phyloP scores from a whole-genome alignment of 92 coral and sea anemone genomes.

The Isaurus tuberculatus region DNA sequence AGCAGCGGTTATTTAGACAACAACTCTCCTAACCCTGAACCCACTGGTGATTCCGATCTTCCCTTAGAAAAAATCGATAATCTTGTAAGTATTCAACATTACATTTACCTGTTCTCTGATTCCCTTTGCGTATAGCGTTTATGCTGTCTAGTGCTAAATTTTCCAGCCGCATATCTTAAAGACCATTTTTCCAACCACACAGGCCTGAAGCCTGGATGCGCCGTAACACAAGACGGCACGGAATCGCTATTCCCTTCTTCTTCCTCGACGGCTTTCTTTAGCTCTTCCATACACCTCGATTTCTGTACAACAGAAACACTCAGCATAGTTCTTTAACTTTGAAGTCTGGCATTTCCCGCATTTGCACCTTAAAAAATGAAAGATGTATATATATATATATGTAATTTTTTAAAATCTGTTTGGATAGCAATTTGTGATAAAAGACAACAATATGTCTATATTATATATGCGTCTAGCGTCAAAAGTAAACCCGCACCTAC shows the following conservation, averaged over 20 bases:
- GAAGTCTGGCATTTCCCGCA: slow-evolving; percentile 6
- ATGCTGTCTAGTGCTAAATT: background rate
- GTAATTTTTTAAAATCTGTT: too few relatives aligned
- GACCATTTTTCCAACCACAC: slow-evolving; percentile 3
- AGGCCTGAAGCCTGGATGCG: slow-evolving; percentile 23
- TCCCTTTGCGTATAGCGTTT: slow-evolving; percentile 11
- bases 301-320: slow-evolving; percentile 26
- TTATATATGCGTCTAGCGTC: background rate
- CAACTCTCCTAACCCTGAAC: background rate
- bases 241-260: background rate
- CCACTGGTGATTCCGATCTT: background rate
- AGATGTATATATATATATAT: background rate
- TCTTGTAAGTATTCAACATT: background rate
- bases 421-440: background rate
- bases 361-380: slow-evolving; percentile 15
- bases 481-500: background rate
- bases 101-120: slow-evolving; percentile 27
- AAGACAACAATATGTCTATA: background rate
- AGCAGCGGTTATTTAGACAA: background rate
- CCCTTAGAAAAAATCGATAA: background rate
- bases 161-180: background rate
- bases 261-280: slow-evolving; percentile 16
- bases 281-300: slow-evolving; percentile 17
- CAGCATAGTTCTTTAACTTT: slow-evolving; percentile 3
- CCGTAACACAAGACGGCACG: background rate